These are phyloP conservation scores for Hermaeophaga mercurialis DNA, from an alignment of 2,888 invertebrate species.

Conservation along the genomic window DNA sequence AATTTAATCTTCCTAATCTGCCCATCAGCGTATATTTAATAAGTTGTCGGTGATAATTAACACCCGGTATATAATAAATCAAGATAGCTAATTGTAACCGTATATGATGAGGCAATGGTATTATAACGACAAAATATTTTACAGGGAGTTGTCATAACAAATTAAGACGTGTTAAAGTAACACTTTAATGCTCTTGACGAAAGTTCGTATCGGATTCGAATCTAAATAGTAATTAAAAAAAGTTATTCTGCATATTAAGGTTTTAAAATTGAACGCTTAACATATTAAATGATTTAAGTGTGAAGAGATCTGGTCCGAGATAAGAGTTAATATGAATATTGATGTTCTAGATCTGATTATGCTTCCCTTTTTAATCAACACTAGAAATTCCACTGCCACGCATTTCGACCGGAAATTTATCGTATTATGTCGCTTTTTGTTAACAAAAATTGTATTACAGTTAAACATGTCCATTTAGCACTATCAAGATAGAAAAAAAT, in stretches of 20 bases:
- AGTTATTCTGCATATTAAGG: conserved; percentile 16
- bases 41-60: conserved; percentile 20
- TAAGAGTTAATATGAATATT: conserved; percentile 31
- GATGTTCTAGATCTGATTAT: conserved; percentile 28
- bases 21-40: conserved; percentile 16
- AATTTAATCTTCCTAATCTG: conserved; percentile 11
- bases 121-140: conserved; percentile 28
- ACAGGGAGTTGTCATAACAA: conserved; percentile 31
- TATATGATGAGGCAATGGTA: background rate
- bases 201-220: conserved; percentile 27
- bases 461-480: too few species aligned
- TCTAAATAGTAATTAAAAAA: conserved; percentile 30
- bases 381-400: conserved; percentile 7
- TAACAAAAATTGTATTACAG: too few species aligned
- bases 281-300: conserved; percentile 31
- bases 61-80: conserved; percentile 12
- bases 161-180: conserved; percentile 31
- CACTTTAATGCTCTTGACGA: conserved; percentile 25
- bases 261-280: conserved; percentile 25
- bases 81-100: background rate
- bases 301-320: conserved; percentile 30
- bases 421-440: too few species aligned
- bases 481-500: too few species aligned
- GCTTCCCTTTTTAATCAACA: conserved; percentile 10
- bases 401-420: background rate